Evolutionary conservation across 2,888 invertebrate genomes (phyloP).

Genomic region (Tinea pellionella): DNA sequence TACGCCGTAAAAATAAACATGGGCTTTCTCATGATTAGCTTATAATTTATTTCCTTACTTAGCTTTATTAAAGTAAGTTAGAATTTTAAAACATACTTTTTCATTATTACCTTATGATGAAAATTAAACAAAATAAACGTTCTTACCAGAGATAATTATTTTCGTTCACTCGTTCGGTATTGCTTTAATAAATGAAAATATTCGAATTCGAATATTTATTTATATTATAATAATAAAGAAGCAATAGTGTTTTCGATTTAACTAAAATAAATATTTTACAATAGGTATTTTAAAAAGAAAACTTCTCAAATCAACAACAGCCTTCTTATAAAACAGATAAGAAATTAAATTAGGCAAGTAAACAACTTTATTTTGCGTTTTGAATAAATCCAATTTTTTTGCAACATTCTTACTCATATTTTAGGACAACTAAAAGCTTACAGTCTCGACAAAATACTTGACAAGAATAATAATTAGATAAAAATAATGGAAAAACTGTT

Average conservation of each 20-base stretch:
- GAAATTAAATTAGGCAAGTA: background rate
- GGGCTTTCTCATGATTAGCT: background rate
- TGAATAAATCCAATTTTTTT: background rate
- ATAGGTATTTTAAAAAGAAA: no score
- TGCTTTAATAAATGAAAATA: no score
- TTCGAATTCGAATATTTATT: no score
- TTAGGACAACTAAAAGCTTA: background rate
- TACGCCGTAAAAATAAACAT: background rate
- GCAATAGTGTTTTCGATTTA: no score
- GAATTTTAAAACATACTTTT: no score
- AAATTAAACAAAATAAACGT: no score
- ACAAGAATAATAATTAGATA: constrained; percentile 8
- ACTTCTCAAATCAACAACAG: no score
- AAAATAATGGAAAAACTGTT: constrained; percentile 8
- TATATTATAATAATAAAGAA: no score
- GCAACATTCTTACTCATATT: background rate
- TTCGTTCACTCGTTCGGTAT: no score
- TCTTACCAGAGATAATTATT: no score
- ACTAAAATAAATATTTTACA: no score
- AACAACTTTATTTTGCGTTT: background rate
- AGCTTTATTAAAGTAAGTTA: background rate
- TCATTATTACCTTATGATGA: no score
- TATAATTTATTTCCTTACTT: background rate
- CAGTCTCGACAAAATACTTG: background rate
- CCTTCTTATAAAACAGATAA: background rate